phyloP scores from a whole-genome alignment of 1,140 invertebrate species.

The Sarcophaga peregrina region DNA sequence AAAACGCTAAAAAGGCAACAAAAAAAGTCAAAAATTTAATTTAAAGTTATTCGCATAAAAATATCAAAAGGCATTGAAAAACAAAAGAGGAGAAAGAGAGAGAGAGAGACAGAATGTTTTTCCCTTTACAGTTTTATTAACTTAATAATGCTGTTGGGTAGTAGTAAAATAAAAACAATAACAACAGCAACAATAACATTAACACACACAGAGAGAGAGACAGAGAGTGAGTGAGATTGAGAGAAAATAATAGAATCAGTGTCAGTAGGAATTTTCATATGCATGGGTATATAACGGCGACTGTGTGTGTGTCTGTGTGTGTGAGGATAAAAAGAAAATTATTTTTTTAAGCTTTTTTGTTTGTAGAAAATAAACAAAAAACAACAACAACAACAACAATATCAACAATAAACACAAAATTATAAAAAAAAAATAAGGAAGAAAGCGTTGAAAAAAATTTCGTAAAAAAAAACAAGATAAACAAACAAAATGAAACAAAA shows the following conservation, averaged over 20 bases:
- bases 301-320: background rate
- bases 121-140: no score
- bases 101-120: no score
- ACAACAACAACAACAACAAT: background rate
- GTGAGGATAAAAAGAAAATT: background rate
- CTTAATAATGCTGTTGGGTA: no score
- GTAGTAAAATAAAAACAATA: no score
- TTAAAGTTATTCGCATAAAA: no score
- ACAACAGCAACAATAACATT: no score
- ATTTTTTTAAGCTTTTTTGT: background rate
- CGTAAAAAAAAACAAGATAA: background rate
- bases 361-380: constrained; percentile 16
- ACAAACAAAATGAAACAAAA: background rate
- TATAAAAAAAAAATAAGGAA: background rate
- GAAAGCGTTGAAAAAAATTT: background rate
- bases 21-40: no score
- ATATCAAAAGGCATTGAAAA: no score
- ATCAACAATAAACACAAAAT: background rate
- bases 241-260: background rate
- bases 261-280: background rate
- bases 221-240: no score
- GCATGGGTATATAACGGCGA: background rate
- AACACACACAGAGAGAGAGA: no score
- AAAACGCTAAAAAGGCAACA: no score
- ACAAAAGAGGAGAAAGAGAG: no score